These are phyloP conservation scores for Axea sp. DNA, from an alignment of 2,888 invertebrate genomes.

Conservation along the genomic window DNA sequence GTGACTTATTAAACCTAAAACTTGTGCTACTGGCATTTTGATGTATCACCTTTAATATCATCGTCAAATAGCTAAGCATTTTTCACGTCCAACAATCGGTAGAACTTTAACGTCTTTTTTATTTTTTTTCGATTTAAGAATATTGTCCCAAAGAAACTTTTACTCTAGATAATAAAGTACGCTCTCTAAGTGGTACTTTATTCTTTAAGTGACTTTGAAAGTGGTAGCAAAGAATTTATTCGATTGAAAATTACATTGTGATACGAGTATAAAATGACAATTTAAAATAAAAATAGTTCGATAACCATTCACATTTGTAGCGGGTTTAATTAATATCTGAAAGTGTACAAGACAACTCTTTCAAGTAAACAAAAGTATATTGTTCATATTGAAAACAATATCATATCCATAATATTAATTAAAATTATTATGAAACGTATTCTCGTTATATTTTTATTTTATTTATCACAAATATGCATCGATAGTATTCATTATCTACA, in stretches of 20 bases:
- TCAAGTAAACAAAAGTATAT: too few species aligned
- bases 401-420: too few species aligned
- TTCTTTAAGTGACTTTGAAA: slow-evolving; percentile 6
- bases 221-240: background rate
- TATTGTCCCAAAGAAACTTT: slow-evolving; percentile 15
- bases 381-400: too few species aligned
- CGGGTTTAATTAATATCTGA: too few species aligned
- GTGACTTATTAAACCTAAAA: slow-evolving; percentile 77
- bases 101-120: slow-evolving; percentile 49
- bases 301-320: too few species aligned
- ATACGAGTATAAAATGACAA: too few species aligned
- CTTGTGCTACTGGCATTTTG: slow-evolving; percentile 66
- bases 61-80: slow-evolving; percentile 68
- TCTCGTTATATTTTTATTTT: too few species aligned
- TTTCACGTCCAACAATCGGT: slow-evolving; percentile 61
- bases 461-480: too few species aligned
- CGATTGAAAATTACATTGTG: slow-evolving; percentile 14
- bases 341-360: too few species aligned
- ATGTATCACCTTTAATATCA: slow-evolving; percentile 63
- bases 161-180: slow-evolving; percentile 29
- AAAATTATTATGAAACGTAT: too few species aligned
- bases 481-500: too few species aligned
- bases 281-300: too few species aligned
- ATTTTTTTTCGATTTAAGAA: slow-evolving; percentile 34
- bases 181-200: slow-evolving; percentile 17